These are phyloP conservation scores for Ferrisia virgata DNA, from an alignment of 2,888 invertebrate genomes.

Conservation along the genomic window DNA sequence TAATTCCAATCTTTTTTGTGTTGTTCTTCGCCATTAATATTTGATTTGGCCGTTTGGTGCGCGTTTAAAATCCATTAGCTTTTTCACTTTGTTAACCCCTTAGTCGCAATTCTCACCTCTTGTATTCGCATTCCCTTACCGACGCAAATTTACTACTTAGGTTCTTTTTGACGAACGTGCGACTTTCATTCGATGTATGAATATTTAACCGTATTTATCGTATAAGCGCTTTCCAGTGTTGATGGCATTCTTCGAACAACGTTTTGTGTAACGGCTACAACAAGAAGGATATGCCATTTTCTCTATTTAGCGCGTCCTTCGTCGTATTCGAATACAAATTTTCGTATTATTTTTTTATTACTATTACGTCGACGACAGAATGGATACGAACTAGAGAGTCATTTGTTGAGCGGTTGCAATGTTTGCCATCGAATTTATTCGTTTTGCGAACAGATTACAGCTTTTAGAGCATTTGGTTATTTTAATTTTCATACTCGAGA, in stretches of 20 bases:
- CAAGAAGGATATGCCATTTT: no score
- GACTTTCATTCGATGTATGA: constrained; percentile 13
- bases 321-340: neutral
- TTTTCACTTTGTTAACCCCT: constrained; percentile 12
- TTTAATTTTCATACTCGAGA: no score
- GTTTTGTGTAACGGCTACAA: no score
- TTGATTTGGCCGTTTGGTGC: constrained; percentile 37
- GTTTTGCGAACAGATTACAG: no score
- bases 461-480: no score
- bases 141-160: constrained; percentile 10
- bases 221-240: constrained; percentile 20
- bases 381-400: neutral
- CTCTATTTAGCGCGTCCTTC: neutral
- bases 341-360: neutral
- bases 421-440: neutral
- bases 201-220: constrained; percentile 16
- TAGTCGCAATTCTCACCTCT: neutral
- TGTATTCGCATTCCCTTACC: no score
- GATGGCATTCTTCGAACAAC: neutral
- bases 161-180: constrained; percentile 1
- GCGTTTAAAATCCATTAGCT: constrained; percentile 44
- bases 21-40: constrained; percentile 39
- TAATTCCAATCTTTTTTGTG: constrained; percentile 42
- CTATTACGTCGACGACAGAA: no score
- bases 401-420: neutral